phyloP scores from a whole-genome alignment of 2,113 vertebrate genomes.

The Leiothrix lutea region DNA sequence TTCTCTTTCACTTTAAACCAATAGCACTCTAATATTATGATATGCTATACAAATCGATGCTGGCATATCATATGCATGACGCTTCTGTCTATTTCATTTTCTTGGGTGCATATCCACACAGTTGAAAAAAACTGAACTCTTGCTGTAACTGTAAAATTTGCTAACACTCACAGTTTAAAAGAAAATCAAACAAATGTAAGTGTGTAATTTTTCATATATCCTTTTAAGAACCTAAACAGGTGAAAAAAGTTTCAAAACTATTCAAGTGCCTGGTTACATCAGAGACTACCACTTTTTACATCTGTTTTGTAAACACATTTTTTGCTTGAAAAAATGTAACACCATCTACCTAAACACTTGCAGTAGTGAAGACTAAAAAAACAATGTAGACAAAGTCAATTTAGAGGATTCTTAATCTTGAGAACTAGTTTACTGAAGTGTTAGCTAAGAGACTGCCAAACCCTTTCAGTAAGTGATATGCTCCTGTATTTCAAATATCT shows the following conservation, averaged over 20 bases:
- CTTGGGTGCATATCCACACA: constrained; percentile 33
- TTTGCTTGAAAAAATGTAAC: not conserved
- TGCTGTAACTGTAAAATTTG: constrained; percentile 41
- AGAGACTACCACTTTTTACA: not conserved
- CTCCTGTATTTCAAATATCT: not conserved
- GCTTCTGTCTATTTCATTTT: constrained; percentile 61
- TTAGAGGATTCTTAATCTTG: not conserved
- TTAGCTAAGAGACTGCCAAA: constrained; percentile 8
- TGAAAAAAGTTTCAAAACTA: constrained; percentile 7
- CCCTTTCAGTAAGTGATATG: not conserved
- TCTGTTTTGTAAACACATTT: not conserved
- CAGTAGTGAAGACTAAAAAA: not conserved
- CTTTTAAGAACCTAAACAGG: not conserved
- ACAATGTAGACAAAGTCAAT: not conserved
- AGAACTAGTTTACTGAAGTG: not conserved
- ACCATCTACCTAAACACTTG: not conserved
- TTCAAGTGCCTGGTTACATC: not conserved
- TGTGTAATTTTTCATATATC: constrained; percentile 10
- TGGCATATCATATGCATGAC: constrained; percentile 37
- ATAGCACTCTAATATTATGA: constrained; percentile 26
- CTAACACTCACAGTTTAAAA: constrained; percentile 16
- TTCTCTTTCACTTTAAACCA: constrained; percentile 58
- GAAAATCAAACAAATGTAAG: constrained; percentile 43
- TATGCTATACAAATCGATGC: constrained; percentile 61
- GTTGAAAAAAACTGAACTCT: not conserved